phyloP scores from a whole-genome alignment of 2,797 vertebrate species.

The Knipowitschia caucasica region DNA sequence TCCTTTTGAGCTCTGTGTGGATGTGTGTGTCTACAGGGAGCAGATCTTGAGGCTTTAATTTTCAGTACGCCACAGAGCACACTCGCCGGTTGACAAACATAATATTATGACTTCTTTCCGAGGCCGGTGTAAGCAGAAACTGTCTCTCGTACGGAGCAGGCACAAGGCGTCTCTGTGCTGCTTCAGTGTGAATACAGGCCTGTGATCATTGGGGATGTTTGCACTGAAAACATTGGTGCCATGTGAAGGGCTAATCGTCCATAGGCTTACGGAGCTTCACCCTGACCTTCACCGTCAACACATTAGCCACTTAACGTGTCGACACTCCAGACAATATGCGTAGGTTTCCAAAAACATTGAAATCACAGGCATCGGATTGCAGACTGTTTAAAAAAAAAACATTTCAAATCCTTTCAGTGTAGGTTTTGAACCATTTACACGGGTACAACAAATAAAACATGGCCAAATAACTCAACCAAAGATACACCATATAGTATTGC shows the following conservation, averaged over 20 bases:
- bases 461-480: too few species aligned
- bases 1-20: slow-evolving; percentile 32
- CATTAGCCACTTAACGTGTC: slow-evolving; percentile 32
- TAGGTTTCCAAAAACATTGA: neutral
- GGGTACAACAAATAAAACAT: too few species aligned
- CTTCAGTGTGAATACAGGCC: slow-evolving; percentile 55
- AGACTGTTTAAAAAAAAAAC: neutral
- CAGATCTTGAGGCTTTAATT: slow-evolving; percentile 63
- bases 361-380: neutral
- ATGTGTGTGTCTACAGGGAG: slow-evolving; percentile 51
- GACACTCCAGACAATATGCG: slow-evolving; percentile 2
- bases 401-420: too few species aligned
- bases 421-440: too few species aligned
- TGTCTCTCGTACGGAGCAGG: slow-evolving; percentile 43
- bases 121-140: slow-evolving; percentile 38
- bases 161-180: slow-evolving; percentile 72
- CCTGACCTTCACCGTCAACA: slow-evolving; percentile 50
- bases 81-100: slow-evolving; percentile 71
- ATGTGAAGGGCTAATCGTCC: slow-evolving; percentile 54
- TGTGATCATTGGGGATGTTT: slow-evolving; percentile 74
- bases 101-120: slow-evolving; percentile 75
- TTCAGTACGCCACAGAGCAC: slow-evolving; percentile 58
- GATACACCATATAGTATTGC: too few species aligned
- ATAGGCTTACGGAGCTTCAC: slow-evolving; percentile 32
- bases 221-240: slow-evolving; percentile 69